phyloP scores from a whole-genome alignment of 2,113 vertebrate species.

The Hirundichthys speculiger region DNA sequence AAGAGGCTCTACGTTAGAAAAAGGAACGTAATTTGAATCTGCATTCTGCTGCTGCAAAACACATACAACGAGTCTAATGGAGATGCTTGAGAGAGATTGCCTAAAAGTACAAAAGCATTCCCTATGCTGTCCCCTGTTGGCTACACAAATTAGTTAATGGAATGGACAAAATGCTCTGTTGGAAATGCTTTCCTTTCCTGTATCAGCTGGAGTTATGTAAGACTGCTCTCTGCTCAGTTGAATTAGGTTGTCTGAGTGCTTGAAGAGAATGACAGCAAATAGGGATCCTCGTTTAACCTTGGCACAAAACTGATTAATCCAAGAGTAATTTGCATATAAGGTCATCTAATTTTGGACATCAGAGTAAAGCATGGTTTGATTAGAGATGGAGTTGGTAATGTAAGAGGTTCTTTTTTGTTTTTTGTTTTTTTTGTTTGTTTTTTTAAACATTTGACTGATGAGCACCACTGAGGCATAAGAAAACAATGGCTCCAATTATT shows the following conservation, averaged over 20 bases:
- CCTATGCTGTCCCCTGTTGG: slow-evolving; percentile 10
- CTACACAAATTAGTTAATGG: slow-evolving; percentile 49
- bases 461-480: slow-evolving; percentile 26
- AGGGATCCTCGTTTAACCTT: slow-evolving; percentile 68
- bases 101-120: slow-evolving; percentile 39
- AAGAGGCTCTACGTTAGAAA: slow-evolving; percentile 23
- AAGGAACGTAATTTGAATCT: slow-evolving; percentile 35
- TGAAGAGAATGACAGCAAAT: slow-evolving; percentile 27
- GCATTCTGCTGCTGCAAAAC: slow-evolving; percentile 26
- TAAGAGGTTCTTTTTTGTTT: background rate
- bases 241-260: slow-evolving; percentile 38
- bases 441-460: slow-evolving; percentile 22
- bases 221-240: slow-evolving; percentile 26
- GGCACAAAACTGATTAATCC: slow-evolving; percentile 65
- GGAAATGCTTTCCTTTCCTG: slow-evolving; percentile 34
- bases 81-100: slow-evolving; percentile 36
- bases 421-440: background rate
- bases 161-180: slow-evolving; percentile 30
- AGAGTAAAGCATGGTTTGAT: slow-evolving; percentile 42
- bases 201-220: slow-evolving; percentile 56
- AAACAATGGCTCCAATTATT: slow-evolving; percentile 54
- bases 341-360: slow-evolving; percentile 65
- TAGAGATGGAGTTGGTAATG: slow-evolving; percentile 35
- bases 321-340: slow-evolving; percentile 65
- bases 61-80: slow-evolving; percentile 15